Evolutionary conservation across 2,888 invertebrate genomes (phyloP).

Genomic region (Meloe dianella): DNA sequence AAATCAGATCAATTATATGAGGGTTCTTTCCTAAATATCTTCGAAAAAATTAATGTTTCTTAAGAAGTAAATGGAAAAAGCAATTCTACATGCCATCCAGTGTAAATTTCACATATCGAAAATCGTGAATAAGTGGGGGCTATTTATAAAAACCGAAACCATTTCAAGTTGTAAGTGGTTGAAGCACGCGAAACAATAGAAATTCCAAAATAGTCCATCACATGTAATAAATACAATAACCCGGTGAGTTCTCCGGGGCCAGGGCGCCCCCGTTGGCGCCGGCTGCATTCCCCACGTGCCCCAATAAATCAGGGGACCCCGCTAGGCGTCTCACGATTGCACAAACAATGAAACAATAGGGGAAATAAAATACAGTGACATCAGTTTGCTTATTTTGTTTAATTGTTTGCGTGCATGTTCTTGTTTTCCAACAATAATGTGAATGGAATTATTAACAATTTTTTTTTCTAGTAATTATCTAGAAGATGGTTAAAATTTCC

Average conservation of each 20-base stretch:
- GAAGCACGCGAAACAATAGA: slow-evolving; percentile 57
- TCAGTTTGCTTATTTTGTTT: slow-evolving; percentile 59
- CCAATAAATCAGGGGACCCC: slow-evolving; percentile 60
- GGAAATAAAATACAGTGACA: slow-evolving; percentile 60
- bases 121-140: neutral
- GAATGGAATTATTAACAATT: neutral
- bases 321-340: slow-evolving; percentile 57
- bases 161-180: slow-evolving; percentile 39
- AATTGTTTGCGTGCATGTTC: slow-evolving; percentile 56
- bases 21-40: neutral
- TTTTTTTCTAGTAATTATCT: neutral
- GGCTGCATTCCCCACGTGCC: slow-evolving; percentile 60
- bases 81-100: neutral
- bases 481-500: neutral
- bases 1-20: neutral
- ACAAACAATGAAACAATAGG: slow-evolving; percentile 61
- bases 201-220: slow-evolving; percentile 57
- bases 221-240: slow-evolving; percentile 52
- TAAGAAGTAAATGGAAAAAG: neutral
- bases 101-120: neutral
- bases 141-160: neutral
- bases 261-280: slow-evolving; percentile 60
- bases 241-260: slow-evolving; percentile 38
- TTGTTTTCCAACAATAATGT: neutral
- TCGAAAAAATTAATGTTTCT: neutral